phyloP scores from a whole-genome alignment of 2,797 vertebrate species.

The Passerculus sandwichensis region DNA sequence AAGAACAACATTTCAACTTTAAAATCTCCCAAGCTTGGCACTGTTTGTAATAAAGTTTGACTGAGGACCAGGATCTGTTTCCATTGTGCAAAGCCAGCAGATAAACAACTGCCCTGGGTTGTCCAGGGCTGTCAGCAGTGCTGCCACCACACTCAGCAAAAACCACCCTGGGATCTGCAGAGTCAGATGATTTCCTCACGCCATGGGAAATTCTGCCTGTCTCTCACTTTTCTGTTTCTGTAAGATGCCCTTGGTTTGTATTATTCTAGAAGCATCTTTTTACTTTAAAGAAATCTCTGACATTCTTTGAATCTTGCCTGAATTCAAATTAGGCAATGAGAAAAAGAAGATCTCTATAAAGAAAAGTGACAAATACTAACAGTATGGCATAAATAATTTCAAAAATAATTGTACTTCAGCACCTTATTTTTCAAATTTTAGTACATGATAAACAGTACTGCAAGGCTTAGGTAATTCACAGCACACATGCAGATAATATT shows the following conservation, averaged over 20 bases:
- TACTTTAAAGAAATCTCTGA: not conserved
- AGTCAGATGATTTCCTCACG: not conserved
- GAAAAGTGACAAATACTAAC: not conserved
- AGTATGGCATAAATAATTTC: not conserved
- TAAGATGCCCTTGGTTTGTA: not conserved
- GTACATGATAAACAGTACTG: not conserved
- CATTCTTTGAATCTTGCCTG: not conserved
- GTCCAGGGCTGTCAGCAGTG: not conserved
- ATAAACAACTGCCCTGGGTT: not conserved
- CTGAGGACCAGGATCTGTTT: not conserved
- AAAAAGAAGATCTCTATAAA: not conserved
- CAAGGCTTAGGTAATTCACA: not conserved
- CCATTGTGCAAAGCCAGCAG: not conserved
- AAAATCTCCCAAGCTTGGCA: not conserved
- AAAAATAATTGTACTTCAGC: not conserved
- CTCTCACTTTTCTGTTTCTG: not conserved
- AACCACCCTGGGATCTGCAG: not conserved
- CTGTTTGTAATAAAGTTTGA: not conserved
- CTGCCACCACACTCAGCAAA: conserved; percentile 6
- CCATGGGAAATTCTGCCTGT: not conserved
- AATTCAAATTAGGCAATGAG: not conserved
- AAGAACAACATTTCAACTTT: not conserved
- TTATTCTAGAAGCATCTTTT: not conserved
- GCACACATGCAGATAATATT: not conserved
- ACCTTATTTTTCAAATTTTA: not conserved